These are phyloP conservation scores for Lutraria lutraria DNA, from an alignment of 2,888 invertebrate species.

Conservation along the genomic window DNA sequence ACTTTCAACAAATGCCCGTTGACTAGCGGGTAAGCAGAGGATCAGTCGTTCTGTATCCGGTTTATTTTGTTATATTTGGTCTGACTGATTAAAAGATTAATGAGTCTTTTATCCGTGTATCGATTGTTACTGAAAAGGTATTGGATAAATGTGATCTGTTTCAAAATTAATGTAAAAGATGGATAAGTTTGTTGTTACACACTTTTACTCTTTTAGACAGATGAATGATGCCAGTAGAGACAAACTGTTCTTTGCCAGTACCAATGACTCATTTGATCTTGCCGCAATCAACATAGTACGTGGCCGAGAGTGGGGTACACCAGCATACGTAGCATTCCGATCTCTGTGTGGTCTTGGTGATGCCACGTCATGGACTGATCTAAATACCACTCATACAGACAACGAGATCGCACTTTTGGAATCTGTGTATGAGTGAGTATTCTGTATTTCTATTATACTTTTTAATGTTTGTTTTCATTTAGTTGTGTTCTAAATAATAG, in stretches of 20 bases:
- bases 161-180: too few species aligned
- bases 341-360: slow-evolving; percentile 10
- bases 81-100: too few species aligned
- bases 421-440: slow-evolving; percentile 37
- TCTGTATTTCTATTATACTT: not conserved
- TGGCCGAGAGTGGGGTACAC: slow-evolving; percentile 95
- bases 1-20: slow-evolving; percentile 92
- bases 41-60: too few species aligned
- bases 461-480: not conserved
- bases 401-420: slow-evolving; percentile 27
- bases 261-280: slow-evolving; percentile 89
- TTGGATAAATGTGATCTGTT: too few species aligned
- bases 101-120: too few species aligned
- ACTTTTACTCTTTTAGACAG: slow-evolving; percentile 89
- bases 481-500: too few species aligned
- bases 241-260: slow-evolving; percentile 91
- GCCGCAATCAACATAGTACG: slow-evolving; percentile 95
- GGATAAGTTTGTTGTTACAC: too few species aligned
- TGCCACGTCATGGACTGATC: slow-evolving; percentile 32
- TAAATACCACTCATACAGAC: slow-evolving; percentile 36
- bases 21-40: slow-evolving; percentile 88
- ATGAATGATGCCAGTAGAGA: slow-evolving; percentile 96
- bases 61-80: too few species aligned
- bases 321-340: slow-evolving; percentile 91
- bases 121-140: too few species aligned